Base-by-base conservation (phyloP, 1,140 invertebrate species). In the Triops longicaudatus region DNA sequence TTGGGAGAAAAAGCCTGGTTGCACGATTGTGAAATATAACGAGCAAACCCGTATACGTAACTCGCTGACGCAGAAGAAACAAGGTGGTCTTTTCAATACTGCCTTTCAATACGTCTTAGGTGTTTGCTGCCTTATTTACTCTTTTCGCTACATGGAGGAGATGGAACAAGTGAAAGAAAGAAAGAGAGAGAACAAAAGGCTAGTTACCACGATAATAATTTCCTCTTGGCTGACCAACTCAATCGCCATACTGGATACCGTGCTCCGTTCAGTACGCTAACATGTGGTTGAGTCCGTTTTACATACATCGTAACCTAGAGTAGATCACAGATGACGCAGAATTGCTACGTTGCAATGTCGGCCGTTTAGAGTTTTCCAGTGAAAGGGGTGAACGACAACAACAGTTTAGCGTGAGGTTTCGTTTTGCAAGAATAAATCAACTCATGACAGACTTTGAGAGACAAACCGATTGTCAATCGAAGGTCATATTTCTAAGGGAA, bases 181-280 rank as follows among this genome's bases (percentile, higher is more conserved):
- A 37, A 7, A 63, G 50, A 10, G 22, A 63, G 0, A 63, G 22
- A 63, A 63, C 14, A 63, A 63, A 63, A 10, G 7, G 17, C 22
- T 63, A 5, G 22, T 63, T 63, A 63, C 50, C 50, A 63, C 50
- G 14, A 22, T 14, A 63, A 63, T 63, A 63, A 63, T 63, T 63
- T 63, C 50, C 50, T 63, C 50, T 63, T 63, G 50, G 50, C 50
- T 63, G 50, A 22, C 50, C 50, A 63, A 63, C 50, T 14, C 50
- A 63, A 63, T 63, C 50, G 50, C 17, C 50, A n/a, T 63, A 63
- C 50, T 14, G 0, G 50, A 63, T 63, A 63, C 50, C 50, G 17
- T 14, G n/a, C 50, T 14, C 22, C 6, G 50, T 3, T 10, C 50
- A n/a, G 22, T 9, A 63, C 50, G 50, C 50, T 63, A 37, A 22